A percentile compares a stretch with the other conserved stretches of the same genome.
These are phyloP conservation scores for Aphidoletes aphidimyza DNA, from an alignment of 2,888 invertebrate species.

Conservation along the genomic window DNA sequence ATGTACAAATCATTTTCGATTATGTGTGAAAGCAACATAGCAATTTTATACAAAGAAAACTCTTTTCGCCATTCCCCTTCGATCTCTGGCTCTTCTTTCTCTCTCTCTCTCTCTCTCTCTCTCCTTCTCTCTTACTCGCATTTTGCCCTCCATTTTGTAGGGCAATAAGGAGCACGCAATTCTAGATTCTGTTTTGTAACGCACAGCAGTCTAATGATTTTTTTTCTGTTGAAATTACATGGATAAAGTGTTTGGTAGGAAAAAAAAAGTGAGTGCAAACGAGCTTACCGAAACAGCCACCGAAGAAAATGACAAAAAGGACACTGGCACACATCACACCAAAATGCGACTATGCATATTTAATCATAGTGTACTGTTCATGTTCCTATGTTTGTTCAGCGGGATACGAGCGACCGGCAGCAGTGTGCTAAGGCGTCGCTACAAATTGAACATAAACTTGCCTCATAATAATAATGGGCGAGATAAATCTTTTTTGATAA, in stretches of 20 bases:
- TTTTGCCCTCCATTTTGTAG: background rate
- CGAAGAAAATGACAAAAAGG: constrained; percentile 11
- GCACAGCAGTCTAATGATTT: background rate
- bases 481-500: constrained; percentile 54
- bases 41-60: background rate
- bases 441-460: constrained; percentile 44
- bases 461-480: constrained; percentile 44
- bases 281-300: background rate
- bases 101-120: background rate
- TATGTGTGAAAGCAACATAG: constrained; percentile 46
- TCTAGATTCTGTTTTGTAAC: background rate
- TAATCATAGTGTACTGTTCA: constrained; percentile 29
- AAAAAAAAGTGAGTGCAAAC: background rate
- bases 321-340: background rate
- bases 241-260: constrained; percentile 11
- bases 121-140: background rate
- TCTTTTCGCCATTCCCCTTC: constrained; percentile 3
- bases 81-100: background rate
- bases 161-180: constrained; percentile 13
- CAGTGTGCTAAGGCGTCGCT: constrained; percentile 15
- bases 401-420: constrained; percentile 14
- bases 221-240: background rate
- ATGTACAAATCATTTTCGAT: constrained; percentile 52
- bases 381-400: constrained; percentile 17
- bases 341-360: constrained; percentile 37